Percentiles rank a stretch among this genome's conserved stretches.
Evolutionary conservation across 2,888 invertebrate species (phyloP).

Genomic region (Nephrotoma appendiculata): DNA sequence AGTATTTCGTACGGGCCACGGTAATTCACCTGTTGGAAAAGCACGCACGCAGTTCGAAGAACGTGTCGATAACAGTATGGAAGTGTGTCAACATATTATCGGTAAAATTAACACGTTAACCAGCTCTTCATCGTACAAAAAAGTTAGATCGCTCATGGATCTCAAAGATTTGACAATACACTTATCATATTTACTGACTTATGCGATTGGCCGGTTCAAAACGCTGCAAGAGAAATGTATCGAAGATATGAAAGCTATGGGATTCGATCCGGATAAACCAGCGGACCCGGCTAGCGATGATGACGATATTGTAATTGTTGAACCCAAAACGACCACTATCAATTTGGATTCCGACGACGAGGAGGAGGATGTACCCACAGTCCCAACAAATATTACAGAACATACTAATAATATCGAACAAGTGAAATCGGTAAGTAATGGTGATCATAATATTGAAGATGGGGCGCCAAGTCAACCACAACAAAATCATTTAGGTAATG

Average conservation of each 20-base stretch:
- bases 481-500: neutral
- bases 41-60: constrained; percentile 27
- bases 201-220: constrained; percentile 31
- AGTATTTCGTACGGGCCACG: constrained; percentile 21
- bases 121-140: constrained; percentile 31
- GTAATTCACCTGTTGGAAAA: constrained; percentile 24
- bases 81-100: constrained; percentile 30
- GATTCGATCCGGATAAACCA: constrained; percentile 19
- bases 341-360: constrained; percentile 31
- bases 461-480: neutral
- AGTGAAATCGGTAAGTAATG: neutral
- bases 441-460: neutral
- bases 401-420: neutral
- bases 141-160: constrained; percentile 26
- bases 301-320: constrained; percentile 32
- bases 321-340: constrained; percentile 30
- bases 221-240: constrained; percentile 30
- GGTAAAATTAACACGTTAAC: constrained; percentile 30
- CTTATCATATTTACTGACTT: constrained; percentile 29
- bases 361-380: constrained; percentile 15
- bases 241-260: constrained; percentile 29
- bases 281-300: constrained; percentile 18
- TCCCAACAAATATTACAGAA: neutral
- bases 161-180: constrained; percentile 32
- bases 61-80: constrained; percentile 29